Evolutionary conservation across 2,888 invertebrate species (phyloP).

Genomic region (Bhutanitis thaidina): DNA sequence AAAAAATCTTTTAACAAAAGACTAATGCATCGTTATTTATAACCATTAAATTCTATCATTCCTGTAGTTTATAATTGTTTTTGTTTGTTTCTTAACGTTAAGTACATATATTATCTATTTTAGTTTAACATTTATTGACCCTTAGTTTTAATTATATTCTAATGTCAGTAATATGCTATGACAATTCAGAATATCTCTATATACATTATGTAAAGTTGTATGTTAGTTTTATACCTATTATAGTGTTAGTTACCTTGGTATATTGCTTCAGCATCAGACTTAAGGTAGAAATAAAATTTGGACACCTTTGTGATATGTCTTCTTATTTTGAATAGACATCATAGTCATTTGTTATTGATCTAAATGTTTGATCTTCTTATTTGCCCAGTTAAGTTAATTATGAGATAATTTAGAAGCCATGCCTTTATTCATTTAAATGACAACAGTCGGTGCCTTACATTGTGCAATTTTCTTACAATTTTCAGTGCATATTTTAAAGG

Average conservation of each 20-base stretch:
- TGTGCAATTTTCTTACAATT: neutral
- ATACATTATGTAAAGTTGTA: neutral
- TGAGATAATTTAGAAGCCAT: neutral
- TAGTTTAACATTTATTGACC: slow-evolving; percentile 22
- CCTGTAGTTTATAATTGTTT: slow-evolving; percentile 48
- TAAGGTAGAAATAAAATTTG: slow-evolving; percentile 4
- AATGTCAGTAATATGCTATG: slow-evolving; percentile 6
- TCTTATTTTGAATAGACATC: neutral
- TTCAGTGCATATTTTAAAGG: no score
- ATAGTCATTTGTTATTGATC: no score
- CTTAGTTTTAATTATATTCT: slow-evolving; percentile 4
- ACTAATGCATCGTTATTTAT: slow-evolving; percentile 6
- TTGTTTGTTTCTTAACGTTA: slow-evolving; percentile 31
- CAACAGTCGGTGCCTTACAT: neutral
- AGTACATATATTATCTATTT: slow-evolving; percentile 22
- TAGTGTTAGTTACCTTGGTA: slow-evolving; percentile 16
- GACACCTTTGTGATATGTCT: neutral
- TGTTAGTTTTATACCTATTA: neutral
- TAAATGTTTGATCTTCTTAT: neutral
- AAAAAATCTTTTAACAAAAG: neutral
- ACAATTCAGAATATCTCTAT: slow-evolving; percentile 17
- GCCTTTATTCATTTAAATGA: neutral
- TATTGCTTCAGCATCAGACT: slow-evolving; percentile 2
- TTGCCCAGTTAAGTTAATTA: neutral
- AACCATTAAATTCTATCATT: slow-evolving; percentile 42